Evolutionary conservation across 2,888 invertebrate genomes (phyloP).

Genomic region (Pyrrhia umbra): DNA sequence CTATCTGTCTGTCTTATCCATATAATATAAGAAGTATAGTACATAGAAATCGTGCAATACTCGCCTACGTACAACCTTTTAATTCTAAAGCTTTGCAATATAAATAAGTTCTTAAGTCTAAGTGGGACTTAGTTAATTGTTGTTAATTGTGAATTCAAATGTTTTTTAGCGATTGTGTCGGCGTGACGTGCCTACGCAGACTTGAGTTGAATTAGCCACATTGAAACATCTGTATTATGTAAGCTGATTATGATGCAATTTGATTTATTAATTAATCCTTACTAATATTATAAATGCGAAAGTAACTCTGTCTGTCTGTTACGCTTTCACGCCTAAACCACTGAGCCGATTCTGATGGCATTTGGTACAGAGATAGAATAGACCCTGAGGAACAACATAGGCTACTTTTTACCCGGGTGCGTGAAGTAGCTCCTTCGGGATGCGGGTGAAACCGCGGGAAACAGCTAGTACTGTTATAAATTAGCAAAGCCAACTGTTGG

Average conservation of each 20-base stretch:
- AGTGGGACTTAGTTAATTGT: constrained; percentile 57
- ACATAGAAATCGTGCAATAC: constrained; percentile 19
- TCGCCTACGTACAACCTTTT: constrained; percentile 28
- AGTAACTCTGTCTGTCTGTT: too few relatives aligned
- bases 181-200: constrained; percentile 41
- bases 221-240: not conserved
- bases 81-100: constrained; percentile 18
- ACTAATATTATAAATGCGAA: too few relatives aligned
- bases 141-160: constrained; percentile 53
- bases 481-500: too few relatives aligned
- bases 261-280: not conserved
- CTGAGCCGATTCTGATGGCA: too few relatives aligned
- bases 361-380: too few relatives aligned
- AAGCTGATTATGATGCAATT: constrained; percentile 7
- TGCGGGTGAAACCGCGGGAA: too few relatives aligned
- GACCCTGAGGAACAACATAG: too few relatives aligned
- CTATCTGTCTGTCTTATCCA: constrained; percentile 12
- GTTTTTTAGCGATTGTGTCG: constrained; percentile 42
- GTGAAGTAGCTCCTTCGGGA: too few relatives aligned
- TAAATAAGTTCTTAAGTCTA: constrained; percentile 12
- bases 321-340: too few relatives aligned
- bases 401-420: too few relatives aligned
- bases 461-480: too few relatives aligned
- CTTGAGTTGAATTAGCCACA: not conserved
- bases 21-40: constrained; percentile 13